Evolutionary conservation across 2,113 vertebrate genomes (phyloP).

Genomic region (Pangasianodon hypophthalmus): DNA sequence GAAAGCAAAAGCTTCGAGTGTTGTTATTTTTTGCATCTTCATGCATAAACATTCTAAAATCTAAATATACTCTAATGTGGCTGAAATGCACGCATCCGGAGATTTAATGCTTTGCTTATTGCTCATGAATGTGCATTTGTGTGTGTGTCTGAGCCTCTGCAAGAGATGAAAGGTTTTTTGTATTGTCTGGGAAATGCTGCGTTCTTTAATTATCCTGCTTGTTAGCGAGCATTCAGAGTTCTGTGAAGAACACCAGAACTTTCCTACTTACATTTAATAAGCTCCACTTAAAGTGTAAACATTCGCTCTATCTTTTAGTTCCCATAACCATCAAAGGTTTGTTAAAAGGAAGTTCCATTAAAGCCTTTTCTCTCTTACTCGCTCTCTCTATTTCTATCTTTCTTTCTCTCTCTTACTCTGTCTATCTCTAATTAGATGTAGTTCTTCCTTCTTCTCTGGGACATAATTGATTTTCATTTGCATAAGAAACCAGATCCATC

Average conservation of each 20-base stretch:
- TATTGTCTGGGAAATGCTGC: constrained; percentile 31
- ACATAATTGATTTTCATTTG: constrained; percentile 44
- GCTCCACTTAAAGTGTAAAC: constrained; percentile 40
- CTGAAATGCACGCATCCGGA: background rate
- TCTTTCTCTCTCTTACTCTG: background rate
- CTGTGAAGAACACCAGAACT: constrained; percentile 33
- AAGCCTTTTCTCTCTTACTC: constrained; percentile 1
- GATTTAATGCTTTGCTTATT: constrained; percentile 33
- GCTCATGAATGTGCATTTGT: constrained; percentile 16
- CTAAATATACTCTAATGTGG: constrained; percentile 22
- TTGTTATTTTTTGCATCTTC: constrained; percentile 33
- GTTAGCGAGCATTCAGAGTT: constrained; percentile 25
- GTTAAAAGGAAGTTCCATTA: constrained; percentile 33
- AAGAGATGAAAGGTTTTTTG: constrained; percentile 39
- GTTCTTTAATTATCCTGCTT: constrained; percentile 43
- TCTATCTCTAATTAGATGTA: constrained; percentile 32
- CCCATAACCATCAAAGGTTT: constrained; percentile 33
- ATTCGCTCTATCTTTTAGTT: constrained; percentile 34
- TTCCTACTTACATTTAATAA: constrained; percentile 45
- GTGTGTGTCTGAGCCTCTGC: constrained; percentile 10
- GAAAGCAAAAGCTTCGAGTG: constrained; percentile 4
- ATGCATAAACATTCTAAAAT: constrained; percentile 30
- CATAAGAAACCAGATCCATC: constrained; percentile 38
- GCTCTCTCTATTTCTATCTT: background rate
- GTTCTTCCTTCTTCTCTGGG: constrained; percentile 17